Percentiles rank a stretch among this genome's conserved stretches.
These are phyloP conservation scores for Campoplex nolae DNA, from an alignment of 2,888 invertebrate species.

Conservation along the genomic window DNA sequence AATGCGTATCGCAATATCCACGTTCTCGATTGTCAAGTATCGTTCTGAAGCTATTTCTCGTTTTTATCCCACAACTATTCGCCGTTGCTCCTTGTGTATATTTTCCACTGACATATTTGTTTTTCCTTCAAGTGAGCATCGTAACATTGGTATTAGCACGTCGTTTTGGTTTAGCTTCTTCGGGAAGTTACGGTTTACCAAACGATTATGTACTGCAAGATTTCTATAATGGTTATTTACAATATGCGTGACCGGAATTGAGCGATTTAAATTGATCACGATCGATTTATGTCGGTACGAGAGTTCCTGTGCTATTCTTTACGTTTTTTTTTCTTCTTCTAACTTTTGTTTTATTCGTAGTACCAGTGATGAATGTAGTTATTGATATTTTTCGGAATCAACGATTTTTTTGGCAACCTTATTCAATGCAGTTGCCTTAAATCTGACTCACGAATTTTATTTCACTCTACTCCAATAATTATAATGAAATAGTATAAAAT, in stretches of 20 bases:
- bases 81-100: conserved; percentile 45
- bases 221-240: conserved; percentile 67
- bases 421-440: neutral
- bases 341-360: neutral
- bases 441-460: too few species aligned
- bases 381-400: neutral
- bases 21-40: conserved; percentile 60
- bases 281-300: conserved; percentile 31
- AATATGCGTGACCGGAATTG: conserved; percentile 67
- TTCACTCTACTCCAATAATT: neutral
- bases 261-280: conserved; percentile 63
- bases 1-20: conserved; percentile 52
- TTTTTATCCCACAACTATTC: conserved; percentile 23
- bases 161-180: conserved; percentile 57
- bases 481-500: neutral
- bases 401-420: neutral
- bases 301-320: conserved; percentile 26
- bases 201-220: conserved; percentile 67
- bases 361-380: neutral
- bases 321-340: neutral
- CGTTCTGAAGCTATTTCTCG: conserved; percentile 15
- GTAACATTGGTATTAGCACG: conserved; percentile 60
- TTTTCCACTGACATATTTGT: conserved; percentile 9
- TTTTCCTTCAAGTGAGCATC: conserved; percentile 16
- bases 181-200: conserved; percentile 70